Conservation (phyloP, 2,113 vertebrate species). For the Syrmaticus mikado region DNA sequence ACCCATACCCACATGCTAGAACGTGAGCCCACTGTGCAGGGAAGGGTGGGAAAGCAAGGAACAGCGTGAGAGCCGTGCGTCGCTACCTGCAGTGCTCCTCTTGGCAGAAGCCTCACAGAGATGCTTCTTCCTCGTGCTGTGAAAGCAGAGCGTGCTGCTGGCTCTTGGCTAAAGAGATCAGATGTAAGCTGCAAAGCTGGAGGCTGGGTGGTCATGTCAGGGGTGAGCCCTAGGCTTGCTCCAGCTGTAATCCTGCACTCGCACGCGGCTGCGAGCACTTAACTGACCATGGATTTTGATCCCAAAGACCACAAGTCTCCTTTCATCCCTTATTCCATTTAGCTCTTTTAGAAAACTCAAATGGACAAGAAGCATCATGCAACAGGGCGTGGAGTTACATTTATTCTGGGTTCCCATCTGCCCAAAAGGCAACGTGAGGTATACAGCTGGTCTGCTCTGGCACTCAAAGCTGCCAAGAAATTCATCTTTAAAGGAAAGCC, state of each 20-base stretch:
- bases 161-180: neutral
- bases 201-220: slow-evolving; percentile 25
- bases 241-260: slow-evolving; percentile 23
- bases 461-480: slow-evolving; percentile 69
- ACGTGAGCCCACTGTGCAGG: fast-evolving
- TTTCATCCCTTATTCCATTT: slow-evolving; percentile 1
- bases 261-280: neutral
- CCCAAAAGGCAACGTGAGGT: slow-evolving; percentile 69
- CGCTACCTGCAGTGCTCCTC: neutral
- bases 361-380: slow-evolving; percentile 60
- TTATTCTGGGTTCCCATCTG: slow-evolving; percentile 64
- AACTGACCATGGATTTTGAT: neutral
- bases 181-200: neutral
- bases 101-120: neutral
- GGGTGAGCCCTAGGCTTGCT: neutral
- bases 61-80: neutral
- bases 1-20: fast-evolving
- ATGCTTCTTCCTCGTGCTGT: neutral
- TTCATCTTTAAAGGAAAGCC: slow-evolving; percentile 67
- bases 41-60: neutral
- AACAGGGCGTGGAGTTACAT: slow-evolving; percentile 42
- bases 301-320: neutral
- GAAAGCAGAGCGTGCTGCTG: neutral
- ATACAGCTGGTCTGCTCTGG: slow-evolving; percentile 66
- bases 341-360: slow-evolving; percentile 10